Base-by-base conservation (phyloP, 1,140 invertebrate species). In the Drosophila santomea region DNA sequence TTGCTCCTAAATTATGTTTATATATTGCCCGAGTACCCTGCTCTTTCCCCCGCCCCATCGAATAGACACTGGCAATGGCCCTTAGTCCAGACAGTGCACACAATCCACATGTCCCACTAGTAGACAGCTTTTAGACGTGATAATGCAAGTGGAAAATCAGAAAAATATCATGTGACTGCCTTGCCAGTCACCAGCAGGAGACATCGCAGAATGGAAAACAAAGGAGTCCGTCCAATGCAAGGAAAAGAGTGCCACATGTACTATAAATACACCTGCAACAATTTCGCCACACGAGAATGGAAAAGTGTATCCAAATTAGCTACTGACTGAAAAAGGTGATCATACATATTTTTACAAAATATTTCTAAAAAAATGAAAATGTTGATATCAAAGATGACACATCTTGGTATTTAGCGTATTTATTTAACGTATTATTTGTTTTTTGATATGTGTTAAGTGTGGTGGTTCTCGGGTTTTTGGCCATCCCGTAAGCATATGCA, bases 41-140 rank as follows among this genome's bases (percentile, higher is more conserved):
- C 44, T 28, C 20, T 3, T 12, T 44, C 10, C 7, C 28, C 15
- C 4, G n/a, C n/a, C 28, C 15, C 10, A 28, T 6, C 6, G 28
- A 28, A 28, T 52, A 71, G 66, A 43, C n/a, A n/a, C 66, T 35
- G 51, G 57, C 39, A 44, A 54, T 44, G 52, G 52, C 51, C 72
- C 23, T 39, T 48, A 25, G 47, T 25, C 59, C 59, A 74, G 72
- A 74, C 73, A 76, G 47, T 57, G 60, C 51, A 75, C 69, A 74
- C 71, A 74, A 75, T 72, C 68, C 50, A 68, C 63, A 69, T 81
- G 78, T 73, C 77, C 67, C 67, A 78, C 67, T 63, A 61, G 52
- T 60, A 86, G 83, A 86, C 83, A 88, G 62, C 61, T 83, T 86
- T 83, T 82, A 79, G 75, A 86, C 83, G 80, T 76, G 79, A 79